These are phyloP conservation scores for Sycobia sp. DNA, from an alignment of 1,140 invertebrate genomes.

Conservation along the genomic window DNA sequence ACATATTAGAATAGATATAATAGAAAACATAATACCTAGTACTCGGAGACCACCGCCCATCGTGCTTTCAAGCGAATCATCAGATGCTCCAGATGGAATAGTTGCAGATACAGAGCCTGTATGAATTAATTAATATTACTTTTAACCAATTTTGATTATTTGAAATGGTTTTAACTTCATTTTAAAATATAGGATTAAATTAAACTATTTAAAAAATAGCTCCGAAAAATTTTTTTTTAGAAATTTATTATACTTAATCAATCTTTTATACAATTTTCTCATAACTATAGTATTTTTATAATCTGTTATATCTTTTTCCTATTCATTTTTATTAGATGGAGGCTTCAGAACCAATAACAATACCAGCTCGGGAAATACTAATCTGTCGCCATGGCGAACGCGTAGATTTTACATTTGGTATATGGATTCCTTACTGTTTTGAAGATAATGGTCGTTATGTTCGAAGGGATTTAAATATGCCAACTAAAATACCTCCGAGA, in stretches of 20 bases:
- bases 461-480: slow-evolving; percentile 89
- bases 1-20: slow-evolving; percentile 49
- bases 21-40: slow-evolving; percentile 46
- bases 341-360: slow-evolving; percentile 46
- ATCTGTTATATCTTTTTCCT: no score
- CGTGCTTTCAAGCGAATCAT: slow-evolving; percentile 56
- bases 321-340: slow-evolving; percentile 46
- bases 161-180: slow-evolving; percentile 11
- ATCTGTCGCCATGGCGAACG: slow-evolving; percentile 87
- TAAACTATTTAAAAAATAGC: no score
- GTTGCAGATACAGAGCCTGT: slow-evolving; percentile 47
- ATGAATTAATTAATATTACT: slow-evolving; percentile 28
- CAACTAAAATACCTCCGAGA: slow-evolving; percentile 70
- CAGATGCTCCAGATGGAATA: slow-evolving; percentile 60
- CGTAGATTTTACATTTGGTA: slow-evolving; percentile 89
- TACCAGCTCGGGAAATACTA: slow-evolving; percentile 67
- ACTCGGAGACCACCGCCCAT: slow-evolving; percentile 52
- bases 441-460: slow-evolving; percentile 79
- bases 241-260: slow-evolving; percentile 1
- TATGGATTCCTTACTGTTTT: slow-evolving; percentile 87
- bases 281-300: slow-evolving; percentile 6
- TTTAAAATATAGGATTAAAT: background rate
- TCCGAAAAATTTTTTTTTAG: background rate
- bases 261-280: background rate
- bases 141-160: slow-evolving; percentile 18